These are phyloP conservation scores for Pipistrellus pipistrellus DNA, from an alignment of 2,797 vertebrate genomes.

Conservation along the genomic window DNA sequence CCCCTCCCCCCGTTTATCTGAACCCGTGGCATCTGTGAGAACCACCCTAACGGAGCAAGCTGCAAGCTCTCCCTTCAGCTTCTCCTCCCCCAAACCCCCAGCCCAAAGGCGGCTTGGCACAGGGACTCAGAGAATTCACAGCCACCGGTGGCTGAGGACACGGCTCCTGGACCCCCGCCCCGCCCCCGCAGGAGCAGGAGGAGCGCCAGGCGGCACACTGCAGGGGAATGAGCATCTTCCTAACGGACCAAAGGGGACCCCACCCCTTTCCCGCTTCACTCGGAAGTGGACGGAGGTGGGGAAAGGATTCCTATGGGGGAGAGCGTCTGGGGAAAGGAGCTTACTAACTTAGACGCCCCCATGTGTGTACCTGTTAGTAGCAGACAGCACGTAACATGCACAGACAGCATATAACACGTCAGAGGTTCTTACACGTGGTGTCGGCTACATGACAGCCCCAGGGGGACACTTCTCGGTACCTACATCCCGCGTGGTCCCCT, in stretches of 20 bases:
- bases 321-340: not conserved
- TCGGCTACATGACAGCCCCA: rapidly evolving
- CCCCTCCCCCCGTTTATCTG: conserved; percentile 17
- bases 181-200: not conserved
- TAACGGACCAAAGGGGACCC: not conserved
- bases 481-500: too few relatives aligned
- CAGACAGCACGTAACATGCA: rapidly evolving
- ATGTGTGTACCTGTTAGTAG: rapidly evolving
- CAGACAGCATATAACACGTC: too few relatives aligned
- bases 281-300: not conserved
- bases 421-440: rapidly evolving
- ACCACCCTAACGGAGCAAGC: not conserved
- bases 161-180: too few relatives aligned
- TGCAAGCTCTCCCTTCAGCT: not conserved
- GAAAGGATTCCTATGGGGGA: not conserved
- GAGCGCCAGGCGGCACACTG: not conserved
- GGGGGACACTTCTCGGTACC: not conserved
- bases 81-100: not conserved
- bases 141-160: rapidly evolving
- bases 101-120: not conserved
- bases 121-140: not conserved
- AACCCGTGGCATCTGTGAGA: not conserved
- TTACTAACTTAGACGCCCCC: rapidly evolving
- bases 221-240: not conserved
- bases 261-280: not conserved